A percentile compares a stretch with the other conserved stretches of the same genome.
Evolutionary conservation across 2,888 invertebrate species (phyloP).

Genomic region (Leptinotarsa rubiginosa): DNA sequence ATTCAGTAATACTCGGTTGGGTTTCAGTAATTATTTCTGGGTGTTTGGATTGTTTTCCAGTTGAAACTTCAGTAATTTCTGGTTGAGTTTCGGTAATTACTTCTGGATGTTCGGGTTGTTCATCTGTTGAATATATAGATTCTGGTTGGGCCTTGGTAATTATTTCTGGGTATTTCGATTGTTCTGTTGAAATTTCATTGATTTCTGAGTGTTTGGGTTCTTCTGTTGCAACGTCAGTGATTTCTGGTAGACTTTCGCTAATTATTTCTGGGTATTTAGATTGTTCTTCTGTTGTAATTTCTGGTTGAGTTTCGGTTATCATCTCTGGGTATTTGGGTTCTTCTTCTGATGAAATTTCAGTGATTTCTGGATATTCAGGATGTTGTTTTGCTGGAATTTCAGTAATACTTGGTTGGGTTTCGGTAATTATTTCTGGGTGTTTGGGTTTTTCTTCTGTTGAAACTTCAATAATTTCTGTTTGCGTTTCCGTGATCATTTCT

Average conservation of each 20-base stretch:
- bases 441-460: not conserved
- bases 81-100: slow-evolving; percentile 21
- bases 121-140: too few relatives aligned
- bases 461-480: too few relatives aligned
- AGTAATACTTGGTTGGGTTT: slow-evolving; percentile 1
- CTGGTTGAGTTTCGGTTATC: too few relatives aligned
- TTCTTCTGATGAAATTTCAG: too few relatives aligned
- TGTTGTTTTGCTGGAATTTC: not conserved
- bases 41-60: not conserved
- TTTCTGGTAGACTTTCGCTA: not conserved
- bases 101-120: not conserved
- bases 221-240: not conserved
- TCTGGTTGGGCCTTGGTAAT: too few relatives aligned
- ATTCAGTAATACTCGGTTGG: not conserved
- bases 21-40: slow-evolving; percentile 25
- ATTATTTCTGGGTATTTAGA: not conserved
- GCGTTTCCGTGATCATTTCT: too few relatives aligned
- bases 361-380: not conserved
- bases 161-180: too few relatives aligned
- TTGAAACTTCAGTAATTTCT: not conserved
- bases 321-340: not conserved
- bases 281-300: not conserved
- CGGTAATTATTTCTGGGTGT: slow-evolving; percentile 9
- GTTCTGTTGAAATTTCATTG: too few relatives aligned
- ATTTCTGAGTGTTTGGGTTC: too few relatives aligned